Conservation (phyloP, 2,888 invertebrate species). For the Acrocyrtus sp. region DNA sequence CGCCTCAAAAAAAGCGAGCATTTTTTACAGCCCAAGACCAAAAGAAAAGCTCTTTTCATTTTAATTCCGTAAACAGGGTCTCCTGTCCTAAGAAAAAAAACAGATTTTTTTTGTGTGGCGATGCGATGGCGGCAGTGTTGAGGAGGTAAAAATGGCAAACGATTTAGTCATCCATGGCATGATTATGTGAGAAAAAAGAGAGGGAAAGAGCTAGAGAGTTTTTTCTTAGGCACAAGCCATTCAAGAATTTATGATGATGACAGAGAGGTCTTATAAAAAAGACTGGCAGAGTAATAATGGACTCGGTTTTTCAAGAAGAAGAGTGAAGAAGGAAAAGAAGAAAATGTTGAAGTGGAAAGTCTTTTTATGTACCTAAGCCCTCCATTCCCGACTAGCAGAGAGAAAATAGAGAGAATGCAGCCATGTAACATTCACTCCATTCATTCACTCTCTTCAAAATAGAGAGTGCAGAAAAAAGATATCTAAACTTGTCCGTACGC, state of each 20-base stretch:
- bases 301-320: slow-evolving; percentile 3
- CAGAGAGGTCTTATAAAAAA: slow-evolving; percentile 22
- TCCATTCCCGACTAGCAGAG: no score
- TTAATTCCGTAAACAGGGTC: slow-evolving; percentile 3
- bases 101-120: not conserved
- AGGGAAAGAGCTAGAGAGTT: not conserved
- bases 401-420: no score
- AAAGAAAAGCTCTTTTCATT: no score
- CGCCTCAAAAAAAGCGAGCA: no score
- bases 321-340: slow-evolving; percentile 19
- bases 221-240: slow-evolving; percentile 1
- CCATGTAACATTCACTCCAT: no score
- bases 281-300: slow-evolving; percentile 30
- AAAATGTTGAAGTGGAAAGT: slow-evolving; percentile 52
- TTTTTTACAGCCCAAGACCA: no score
- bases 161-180: not conserved
- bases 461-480: no score
- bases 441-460: no score
- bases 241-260: slow-evolving; percentile 34
- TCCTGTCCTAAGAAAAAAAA: not conserved
- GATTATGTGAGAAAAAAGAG: not conserved
- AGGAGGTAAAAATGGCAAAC: not conserved
- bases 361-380: no score
- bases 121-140: no score
- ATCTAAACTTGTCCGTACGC: not conserved